Evolutionary conservation across 1,140 invertebrate genomes (phyloP).

Genomic region (Neotoxoptera formosana): DNA sequence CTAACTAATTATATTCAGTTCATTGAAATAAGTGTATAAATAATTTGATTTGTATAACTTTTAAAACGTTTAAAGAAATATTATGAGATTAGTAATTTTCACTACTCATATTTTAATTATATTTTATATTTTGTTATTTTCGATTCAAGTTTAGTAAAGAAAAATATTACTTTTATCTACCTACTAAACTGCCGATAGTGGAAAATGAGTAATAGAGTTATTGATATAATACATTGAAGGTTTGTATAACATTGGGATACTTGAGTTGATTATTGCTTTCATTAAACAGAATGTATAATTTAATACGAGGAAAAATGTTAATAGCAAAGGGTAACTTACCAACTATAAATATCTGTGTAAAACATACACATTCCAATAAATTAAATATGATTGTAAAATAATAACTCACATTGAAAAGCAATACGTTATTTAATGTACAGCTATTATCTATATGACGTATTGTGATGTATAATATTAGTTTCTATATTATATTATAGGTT

Average conservation of each 20-base stretch:
- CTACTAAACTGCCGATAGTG: too few species aligned
- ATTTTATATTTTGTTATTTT: not conserved
- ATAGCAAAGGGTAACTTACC: not conserved
- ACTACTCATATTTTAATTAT: too few species aligned
- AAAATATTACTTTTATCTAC: not conserved
- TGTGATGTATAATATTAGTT: not conserved
- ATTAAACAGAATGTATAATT: too few species aligned
- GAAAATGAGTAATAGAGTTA: too few species aligned
- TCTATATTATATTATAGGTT: not conserved
- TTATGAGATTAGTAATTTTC: too few species aligned
- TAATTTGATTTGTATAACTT: too few species aligned
- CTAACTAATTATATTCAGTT: too few species aligned
- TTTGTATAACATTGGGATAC: too few species aligned
- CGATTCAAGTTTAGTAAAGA: not conserved
- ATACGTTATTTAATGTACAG: not conserved
- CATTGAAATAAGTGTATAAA: too few species aligned
- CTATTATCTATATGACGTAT: not conserved
- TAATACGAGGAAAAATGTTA: not conserved
- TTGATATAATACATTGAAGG: too few species aligned
- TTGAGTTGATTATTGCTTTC: too few species aligned
- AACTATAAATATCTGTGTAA: not conserved
- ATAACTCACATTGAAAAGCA: not conserved
- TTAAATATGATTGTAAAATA: not conserved
- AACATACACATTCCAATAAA: not conserved
- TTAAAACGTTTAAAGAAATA: too few species aligned